Evolutionary conservation across 2,797 vertebrate genomes (phyloP).

Genomic region (Adelosebastes latens): DNA sequence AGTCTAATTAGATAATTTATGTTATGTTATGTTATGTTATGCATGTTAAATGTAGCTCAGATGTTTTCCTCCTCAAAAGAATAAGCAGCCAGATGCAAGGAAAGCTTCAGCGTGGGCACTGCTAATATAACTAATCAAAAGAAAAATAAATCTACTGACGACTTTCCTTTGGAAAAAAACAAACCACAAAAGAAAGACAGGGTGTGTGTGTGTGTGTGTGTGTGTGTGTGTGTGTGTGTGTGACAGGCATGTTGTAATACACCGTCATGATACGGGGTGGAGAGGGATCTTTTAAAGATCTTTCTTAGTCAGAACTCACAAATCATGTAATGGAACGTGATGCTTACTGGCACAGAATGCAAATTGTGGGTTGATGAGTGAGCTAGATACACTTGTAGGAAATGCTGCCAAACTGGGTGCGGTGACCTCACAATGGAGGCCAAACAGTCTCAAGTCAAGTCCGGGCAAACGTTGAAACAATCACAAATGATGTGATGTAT

Average conservation of each 20-base stretch:
- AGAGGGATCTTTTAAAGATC: neutral
- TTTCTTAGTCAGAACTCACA: neutral
- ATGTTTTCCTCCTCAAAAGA: neutral
- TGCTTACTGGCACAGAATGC: neutral
- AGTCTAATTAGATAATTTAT: neutral
- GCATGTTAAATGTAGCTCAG: neutral
- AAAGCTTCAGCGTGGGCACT: neutral
- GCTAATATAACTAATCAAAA: neutral
- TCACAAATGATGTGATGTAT: too few species aligned
- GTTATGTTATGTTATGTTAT: neutral
- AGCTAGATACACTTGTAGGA: too few species aligned
- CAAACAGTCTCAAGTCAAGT: too few species aligned
- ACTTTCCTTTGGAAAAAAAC: neutral
- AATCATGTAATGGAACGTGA: neutral
- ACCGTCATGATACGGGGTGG: too few species aligned
- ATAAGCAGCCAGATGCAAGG: neutral
- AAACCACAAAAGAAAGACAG: too few species aligned
- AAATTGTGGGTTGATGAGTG: neutral
- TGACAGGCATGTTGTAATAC: too few species aligned
- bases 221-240: too few species aligned
- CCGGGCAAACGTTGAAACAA: too few species aligned
- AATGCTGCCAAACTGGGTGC: too few species aligned
- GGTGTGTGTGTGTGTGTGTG: too few species aligned
- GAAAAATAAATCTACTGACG: neutral
- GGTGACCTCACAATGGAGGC: too few species aligned